Base-by-base conservation (phyloP, 2,888 invertebrate species). In the Thereva nobilitata region DNA sequence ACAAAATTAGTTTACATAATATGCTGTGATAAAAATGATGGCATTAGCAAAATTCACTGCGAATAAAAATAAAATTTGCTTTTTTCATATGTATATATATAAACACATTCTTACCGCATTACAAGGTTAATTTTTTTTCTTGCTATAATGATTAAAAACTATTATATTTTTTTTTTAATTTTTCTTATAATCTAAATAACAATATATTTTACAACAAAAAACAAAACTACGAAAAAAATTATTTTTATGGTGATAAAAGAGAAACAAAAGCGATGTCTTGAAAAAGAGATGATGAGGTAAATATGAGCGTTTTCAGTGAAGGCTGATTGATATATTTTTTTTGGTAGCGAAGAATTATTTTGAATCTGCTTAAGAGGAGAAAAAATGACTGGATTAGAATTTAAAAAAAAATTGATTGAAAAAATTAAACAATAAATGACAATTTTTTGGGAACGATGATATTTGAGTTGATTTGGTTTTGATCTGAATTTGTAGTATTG, bases 301-400 rank as follows among this genome's bases (percentile, higher is more conserved):
- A 42, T 52, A 64, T 64, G 63, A 64, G 63, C 63, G 63, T 64
- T 64, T 53, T 64, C 63, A 64, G 63, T 64, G 63, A 64, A 64
- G 42, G 50, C 42, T 42, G 61, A 56, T 56, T 23, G 23, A 56
- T 10, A 42, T 34, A 9, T 42, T 56, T 41, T 7, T 4, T 35
- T 54, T 38, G 40, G 37, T 35, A 8, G 6, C 40, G 8, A 12
- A 40, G 54, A 59, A 37, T 34, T 42, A 34, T 42, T 56, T 42
- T 56, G 56, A 56, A 56, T 10, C 41, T 42, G 44, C 44, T 41
- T 61, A 23, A 50, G 6, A 50, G 35, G 12, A 6, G 35, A 6
- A 50, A 47, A 34, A 38, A 50, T 61, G 61, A 61, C 61, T 61
- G 40, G 38, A 38, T 23, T 49, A 50, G 61, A 61, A 50, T 49